A percentile compares a stretch with the other conserved stretches of the same genome.
These are phyloP conservation scores for Nomia melanderi DNA, from an alignment of 1,140 invertebrate genomes.

Conservation along the genomic window DNA sequence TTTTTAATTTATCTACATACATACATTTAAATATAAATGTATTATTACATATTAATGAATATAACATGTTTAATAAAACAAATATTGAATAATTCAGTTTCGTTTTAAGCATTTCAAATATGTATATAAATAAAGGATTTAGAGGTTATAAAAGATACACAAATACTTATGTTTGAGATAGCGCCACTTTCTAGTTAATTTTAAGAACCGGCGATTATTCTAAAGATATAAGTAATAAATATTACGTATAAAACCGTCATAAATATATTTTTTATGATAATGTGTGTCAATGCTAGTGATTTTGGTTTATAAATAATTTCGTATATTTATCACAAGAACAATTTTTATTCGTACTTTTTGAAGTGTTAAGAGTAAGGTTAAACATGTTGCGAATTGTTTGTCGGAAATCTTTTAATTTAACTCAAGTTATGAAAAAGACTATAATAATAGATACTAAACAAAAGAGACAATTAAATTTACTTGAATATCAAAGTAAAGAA, in stretches of 20 bases:
- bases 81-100: too few relatives aligned
- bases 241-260: background rate
- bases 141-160: too few relatives aligned
- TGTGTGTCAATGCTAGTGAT: background rate
- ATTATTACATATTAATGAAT: too few relatives aligned
- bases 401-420: constrained; percentile 32
- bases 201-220: background rate
- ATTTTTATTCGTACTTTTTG: background rate
- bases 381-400: constrained; percentile 65
- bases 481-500: constrained; percentile 99
- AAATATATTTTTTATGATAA: background rate
- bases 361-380: constrained; percentile 44
- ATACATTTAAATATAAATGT: too few relatives aligned
- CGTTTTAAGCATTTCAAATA: too few relatives aligned
- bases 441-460: constrained; percentile 65
- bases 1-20: too few relatives aligned
- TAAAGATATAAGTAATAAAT: background rate
- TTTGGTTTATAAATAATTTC: background rate
- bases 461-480: constrained; percentile 90
- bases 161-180: background rate
- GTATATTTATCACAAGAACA: background rate
- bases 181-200: background rate
- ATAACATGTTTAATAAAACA: too few relatives aligned
- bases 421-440: constrained; percentile 67
- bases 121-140: too few relatives aligned